Evolutionary conservation across 1,140 invertebrate genomes (phyloP), one percentile per base, ranked within the genome.

Genomic region (Hyles vespertilio): DNA sequence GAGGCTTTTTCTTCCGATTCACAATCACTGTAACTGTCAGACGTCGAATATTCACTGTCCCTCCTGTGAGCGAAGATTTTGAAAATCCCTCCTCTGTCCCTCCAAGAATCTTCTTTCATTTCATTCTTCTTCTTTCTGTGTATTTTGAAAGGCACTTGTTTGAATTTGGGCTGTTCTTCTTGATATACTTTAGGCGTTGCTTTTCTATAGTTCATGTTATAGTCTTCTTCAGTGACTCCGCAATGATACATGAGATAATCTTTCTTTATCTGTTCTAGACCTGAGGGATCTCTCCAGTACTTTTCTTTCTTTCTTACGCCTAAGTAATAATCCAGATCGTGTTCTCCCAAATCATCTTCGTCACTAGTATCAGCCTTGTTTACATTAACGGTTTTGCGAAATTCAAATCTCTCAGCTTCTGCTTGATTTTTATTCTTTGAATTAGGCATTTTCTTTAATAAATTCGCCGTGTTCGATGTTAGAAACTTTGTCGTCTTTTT

Each of bases 181-280:
- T 70, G 74, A 5, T 71, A 74, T 5, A 65, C 63, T 67, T 79
- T 82, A 33, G 61, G 58, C 32, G 51, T 33, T 33, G 67, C 59
- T 65, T 66, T 87, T 58, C 77, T 87, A 63, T 83, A 86, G 5
- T 70, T 65, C 59, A 70, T 81, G 56, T 89, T 74, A 57, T 88
- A 89, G 47, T 88, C 84, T 56, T 86, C 82, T 72, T 88, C 81
- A 3, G 69, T 75, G 2, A 89, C 67, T 12, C 82, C 84, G 36
- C 81, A 84, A 48, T 89, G 87, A 50, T 89, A 83, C 9, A 89
- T 58, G 3, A 87, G 79, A 56, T 76, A 89, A 50, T 89, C 87
- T 70, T 80, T 89, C 51, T 75, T 77, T 56, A 89, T 79, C 57
- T 87, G 82, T 61, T 88, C 87, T 60, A 74, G 81, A 3, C 72